phyloP scores from a whole-genome alignment of 2,797 vertebrate genomes.

The Hydrophis major region DNA sequence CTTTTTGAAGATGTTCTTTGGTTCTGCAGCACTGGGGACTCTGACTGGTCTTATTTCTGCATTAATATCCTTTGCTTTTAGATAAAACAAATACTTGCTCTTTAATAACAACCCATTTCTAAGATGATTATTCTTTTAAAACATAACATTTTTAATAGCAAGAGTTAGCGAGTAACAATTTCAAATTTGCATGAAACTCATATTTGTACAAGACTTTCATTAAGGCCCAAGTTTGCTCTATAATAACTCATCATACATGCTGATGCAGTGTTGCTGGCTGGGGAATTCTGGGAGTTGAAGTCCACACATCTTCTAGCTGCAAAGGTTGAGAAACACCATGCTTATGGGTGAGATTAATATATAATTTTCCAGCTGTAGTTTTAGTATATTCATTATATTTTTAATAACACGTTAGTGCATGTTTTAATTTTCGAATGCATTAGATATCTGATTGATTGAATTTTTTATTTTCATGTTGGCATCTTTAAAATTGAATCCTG shows the following conservation, averaged over 20 bases:
- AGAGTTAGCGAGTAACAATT: constrained; percentile 8
- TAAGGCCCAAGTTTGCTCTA: constrained; percentile 39
- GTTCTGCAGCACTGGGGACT: constrained; percentile 94
- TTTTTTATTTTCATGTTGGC: not conserved
- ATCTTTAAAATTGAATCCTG: constrained; percentile 37
- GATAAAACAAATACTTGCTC: not conserved
- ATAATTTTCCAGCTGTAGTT: constrained; percentile 44
- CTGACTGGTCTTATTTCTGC: constrained; percentile 97
- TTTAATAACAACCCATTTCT: constrained; percentile 12
- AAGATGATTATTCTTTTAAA: constrained; percentile 22
- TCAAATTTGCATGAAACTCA: constrained; percentile 36
- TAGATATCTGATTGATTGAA: constrained; percentile 29
- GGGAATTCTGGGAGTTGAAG: not conserved
- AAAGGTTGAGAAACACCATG: not conserved
- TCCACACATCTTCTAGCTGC: not conserved
- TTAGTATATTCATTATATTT: constrained; percentile 39
- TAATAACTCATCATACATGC: constrained; percentile 17
- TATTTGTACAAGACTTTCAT: constrained; percentile 28
- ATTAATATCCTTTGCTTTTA: constrained; percentile 84
- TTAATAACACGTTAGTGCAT: constrained; percentile 40
- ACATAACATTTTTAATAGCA: not conserved
- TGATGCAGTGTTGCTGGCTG: not conserved
- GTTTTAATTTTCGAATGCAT: constrained; percentile 38
- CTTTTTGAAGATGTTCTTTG: constrained; percentile 98
- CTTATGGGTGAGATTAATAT: constrained; percentile 36